Evolutionary conservation across 2,113 vertebrate species (phyloP).

Genomic region (Asarcornis scutulata): DNA sequence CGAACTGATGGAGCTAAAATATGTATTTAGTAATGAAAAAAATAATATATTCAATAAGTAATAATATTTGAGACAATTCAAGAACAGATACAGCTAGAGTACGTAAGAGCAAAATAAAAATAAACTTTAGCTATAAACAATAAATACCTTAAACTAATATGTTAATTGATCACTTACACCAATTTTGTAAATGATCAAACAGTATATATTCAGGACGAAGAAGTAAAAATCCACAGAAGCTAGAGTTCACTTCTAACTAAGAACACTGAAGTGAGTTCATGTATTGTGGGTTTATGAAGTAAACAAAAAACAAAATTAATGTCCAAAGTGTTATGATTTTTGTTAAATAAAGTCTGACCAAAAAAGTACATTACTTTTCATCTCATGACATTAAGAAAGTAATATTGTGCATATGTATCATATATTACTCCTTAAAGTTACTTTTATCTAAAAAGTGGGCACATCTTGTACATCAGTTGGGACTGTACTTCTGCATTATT

Average conservation of each 20-base stretch:
- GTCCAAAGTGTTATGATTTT: not conserved
- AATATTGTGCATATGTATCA: not conserved
- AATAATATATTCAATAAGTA: not conserved
- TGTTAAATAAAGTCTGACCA: not conserved
- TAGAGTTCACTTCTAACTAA: not conserved
- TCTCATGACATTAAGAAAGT: not conserved
- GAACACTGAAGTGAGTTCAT: not conserved
- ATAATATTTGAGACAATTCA: not conserved
- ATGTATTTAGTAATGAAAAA: not conserved
- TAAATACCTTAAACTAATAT: not conserved
- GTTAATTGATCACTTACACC: not conserved
- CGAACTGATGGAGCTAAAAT: not conserved
- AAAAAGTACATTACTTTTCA: not conserved
- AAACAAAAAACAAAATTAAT: not conserved
- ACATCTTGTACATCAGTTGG: not conserved
- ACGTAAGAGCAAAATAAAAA: not conserved
- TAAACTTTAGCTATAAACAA: not conserved
- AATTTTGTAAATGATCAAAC: not conserved
- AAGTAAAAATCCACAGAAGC: not conserved
- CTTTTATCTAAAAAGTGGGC: not conserved
- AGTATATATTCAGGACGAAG: not conserved
- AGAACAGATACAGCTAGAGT: not conserved
- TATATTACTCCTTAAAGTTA: not conserved
- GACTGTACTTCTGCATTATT: not conserved
- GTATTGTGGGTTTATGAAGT: not conserved